These are phyloP conservation scores for Rhinophrynus dorsalis DNA, from an alignment of 2,797 vertebrate genomes.

Conservation along the genomic window DNA sequence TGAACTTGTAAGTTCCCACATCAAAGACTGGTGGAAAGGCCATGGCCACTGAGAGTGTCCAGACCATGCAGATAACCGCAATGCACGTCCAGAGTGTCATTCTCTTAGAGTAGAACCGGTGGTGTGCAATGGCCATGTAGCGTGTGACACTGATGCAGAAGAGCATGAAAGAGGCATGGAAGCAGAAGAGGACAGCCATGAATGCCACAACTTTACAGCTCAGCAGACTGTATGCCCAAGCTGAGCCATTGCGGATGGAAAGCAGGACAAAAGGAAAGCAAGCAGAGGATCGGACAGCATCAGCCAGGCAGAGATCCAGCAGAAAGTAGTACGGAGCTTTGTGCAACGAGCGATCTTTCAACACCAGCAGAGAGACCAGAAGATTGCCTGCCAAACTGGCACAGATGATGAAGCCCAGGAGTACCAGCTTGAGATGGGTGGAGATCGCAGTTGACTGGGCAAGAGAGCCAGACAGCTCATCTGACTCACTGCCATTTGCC, in stretches of 20 bases:
- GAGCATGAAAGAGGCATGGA: constrained; percentile 90
- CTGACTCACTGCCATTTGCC: constrained; percentile 64
- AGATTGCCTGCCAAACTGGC: constrained; percentile 84
- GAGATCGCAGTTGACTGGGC: constrained; percentile 69
- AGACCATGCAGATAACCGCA: constrained; percentile 88
- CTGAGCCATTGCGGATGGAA: constrained; percentile 85
- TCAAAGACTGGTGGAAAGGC: constrained; percentile 88
- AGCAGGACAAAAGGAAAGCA: constrained; percentile 89
- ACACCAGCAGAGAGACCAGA: constrained; percentile 81
- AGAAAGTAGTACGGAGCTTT: constrained; percentile 89
- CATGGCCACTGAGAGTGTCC: constrained; percentile 89
- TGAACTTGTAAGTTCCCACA: constrained; percentile 89
- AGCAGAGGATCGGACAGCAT: constrained; percentile 84
- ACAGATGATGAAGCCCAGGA: constrained; percentile 85
- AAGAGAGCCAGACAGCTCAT: constrained; percentile 63
- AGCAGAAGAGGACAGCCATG: constrained; percentile 90
- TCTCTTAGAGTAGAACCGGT: constrained; percentile 88
- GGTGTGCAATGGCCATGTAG: constrained; percentile 90
- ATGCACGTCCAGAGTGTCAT: constrained; percentile 91
- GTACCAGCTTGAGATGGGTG: constrained; percentile 82
- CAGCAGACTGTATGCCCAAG: constrained; percentile 86
- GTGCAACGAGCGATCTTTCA: constrained; percentile 82
- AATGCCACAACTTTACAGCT: constrained; percentile 91
- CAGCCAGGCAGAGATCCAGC: constrained; percentile 85
- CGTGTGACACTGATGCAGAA: constrained; percentile 88